phyloP scores from a whole-genome alignment of 2,888 invertebrate species.

The Philaethria dido region DNA sequence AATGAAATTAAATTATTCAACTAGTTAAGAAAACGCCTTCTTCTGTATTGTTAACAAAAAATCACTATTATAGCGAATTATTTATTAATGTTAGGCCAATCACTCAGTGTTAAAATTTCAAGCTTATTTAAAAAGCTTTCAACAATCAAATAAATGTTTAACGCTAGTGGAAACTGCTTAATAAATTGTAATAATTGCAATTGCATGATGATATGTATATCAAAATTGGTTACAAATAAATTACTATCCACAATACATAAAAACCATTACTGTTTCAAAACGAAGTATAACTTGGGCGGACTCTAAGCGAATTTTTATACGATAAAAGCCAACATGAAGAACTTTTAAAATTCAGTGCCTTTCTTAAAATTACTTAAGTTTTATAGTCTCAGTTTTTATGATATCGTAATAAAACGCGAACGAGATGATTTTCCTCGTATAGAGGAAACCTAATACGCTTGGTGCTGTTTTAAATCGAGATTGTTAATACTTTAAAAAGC shows the following conservation, averaged over 20 bases:
- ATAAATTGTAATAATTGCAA: too few relatives aligned
- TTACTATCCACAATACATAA: neutral
- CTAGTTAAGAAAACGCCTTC: too few relatives aligned
- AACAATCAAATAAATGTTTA: too few relatives aligned
- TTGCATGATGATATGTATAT: too few relatives aligned
- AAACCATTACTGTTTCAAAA: neutral
- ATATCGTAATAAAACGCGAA: constrained; percentile 37
- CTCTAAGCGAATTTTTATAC: constrained; percentile 23
- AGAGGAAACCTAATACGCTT: constrained; percentile 29
- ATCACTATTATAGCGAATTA: too few relatives aligned
- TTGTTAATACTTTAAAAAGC: constrained; percentile 4
- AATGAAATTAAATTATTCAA: too few relatives aligned
- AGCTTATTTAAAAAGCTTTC: too few relatives aligned
- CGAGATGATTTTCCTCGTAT: constrained; percentile 30
- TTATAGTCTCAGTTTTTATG: constrained; percentile 42
- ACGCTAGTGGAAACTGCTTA: too few relatives aligned
- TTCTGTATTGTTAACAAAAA: too few relatives aligned
- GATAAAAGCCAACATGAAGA: constrained; percentile 32
- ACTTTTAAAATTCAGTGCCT: constrained; percentile 43
- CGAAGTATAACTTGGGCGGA: neutral
- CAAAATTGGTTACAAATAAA: too few relatives aligned
- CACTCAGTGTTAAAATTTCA: too few relatives aligned
- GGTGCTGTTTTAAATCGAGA: constrained; percentile 22
- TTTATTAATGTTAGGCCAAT: too few relatives aligned
- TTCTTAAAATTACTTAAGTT: constrained; percentile 42